Conservation (phyloP, 1,140 invertebrate species). For the Vanessa atalanta region DNA sequence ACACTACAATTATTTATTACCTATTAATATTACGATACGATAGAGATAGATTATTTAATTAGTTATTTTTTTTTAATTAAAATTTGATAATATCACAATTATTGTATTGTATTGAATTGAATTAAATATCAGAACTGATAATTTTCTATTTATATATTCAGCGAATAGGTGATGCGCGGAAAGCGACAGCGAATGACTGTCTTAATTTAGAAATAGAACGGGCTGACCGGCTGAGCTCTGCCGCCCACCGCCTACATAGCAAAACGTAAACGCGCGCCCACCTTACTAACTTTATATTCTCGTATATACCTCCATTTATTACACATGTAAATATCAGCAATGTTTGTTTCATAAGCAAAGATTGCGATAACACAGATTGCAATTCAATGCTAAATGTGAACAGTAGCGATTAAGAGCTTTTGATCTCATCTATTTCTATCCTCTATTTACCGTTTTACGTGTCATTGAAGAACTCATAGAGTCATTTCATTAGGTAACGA, state of each 20-base stretch:
- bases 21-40: not conserved
- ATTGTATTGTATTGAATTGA: not conserved
- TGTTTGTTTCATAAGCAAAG: constrained; percentile 24
- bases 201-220: constrained; percentile 80
- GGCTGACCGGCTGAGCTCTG: constrained; percentile 64
- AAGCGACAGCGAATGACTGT: constrained; percentile 75
- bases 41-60: not conserved
- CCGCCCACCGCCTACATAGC: constrained; percentile 56
- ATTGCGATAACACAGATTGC: not conserved
- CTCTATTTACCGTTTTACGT: not conserved
- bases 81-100: not conserved
- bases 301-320: not conserved
- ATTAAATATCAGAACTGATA: constrained; percentile 33
- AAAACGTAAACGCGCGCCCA: constrained; percentile 36
- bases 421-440: constrained; percentile 2
- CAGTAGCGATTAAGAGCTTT: not conserved
- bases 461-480: not conserved
- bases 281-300: constrained; percentile 3
- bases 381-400: not conserved
- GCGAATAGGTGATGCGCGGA: constrained; percentile 72
- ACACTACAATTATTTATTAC: constrained; percentile 1
- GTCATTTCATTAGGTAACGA: not conserved
- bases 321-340: constrained; percentile 8
- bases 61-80: not conserved
- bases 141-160: constrained; percentile 66